Conservation (phyloP, 2,113 vertebrate genomes). For the Oreotrochilus melanogaster region DNA sequence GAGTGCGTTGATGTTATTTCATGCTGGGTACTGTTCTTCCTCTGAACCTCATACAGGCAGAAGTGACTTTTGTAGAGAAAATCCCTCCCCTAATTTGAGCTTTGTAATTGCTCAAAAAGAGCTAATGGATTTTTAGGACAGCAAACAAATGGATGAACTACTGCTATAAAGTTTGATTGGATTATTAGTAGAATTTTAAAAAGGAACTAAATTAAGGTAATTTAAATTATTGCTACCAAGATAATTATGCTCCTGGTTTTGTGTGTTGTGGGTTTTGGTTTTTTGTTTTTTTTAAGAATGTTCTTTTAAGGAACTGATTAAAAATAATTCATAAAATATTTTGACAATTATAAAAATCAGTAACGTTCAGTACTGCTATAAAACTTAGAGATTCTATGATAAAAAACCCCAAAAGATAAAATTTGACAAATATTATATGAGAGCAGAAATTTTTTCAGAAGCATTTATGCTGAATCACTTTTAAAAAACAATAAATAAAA, state of each 20-base stretch:
- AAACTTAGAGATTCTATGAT: background rate
- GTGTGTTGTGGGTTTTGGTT: too few species aligned
- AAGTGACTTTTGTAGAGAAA: background rate
- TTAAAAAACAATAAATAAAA: background rate
- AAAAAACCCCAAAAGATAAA: conserved; percentile 4
- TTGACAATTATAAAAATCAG: background rate
- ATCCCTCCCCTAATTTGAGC: background rate
- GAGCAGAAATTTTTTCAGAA: background rate
- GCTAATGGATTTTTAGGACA: background rate
- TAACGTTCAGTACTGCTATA: background rate
- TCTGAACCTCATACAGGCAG: background rate
- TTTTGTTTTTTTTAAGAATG: background rate
- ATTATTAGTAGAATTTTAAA: background rate
- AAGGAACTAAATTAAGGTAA: background rate
- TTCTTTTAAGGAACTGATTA: background rate
- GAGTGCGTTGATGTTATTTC: conserved; percentile 20
- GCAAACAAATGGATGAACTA: background rate
- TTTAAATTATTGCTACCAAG: background rate
- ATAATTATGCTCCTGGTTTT: background rate
- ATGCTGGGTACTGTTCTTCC: background rate
- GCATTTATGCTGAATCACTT: background rate
- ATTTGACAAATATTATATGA: background rate
- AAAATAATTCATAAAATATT: conserved; percentile 18
- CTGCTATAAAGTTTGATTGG: background rate
- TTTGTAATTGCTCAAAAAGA: background rate